Conservation (phyloP, 2,113 vertebrate species). For the Helogale parvula region DNA sequence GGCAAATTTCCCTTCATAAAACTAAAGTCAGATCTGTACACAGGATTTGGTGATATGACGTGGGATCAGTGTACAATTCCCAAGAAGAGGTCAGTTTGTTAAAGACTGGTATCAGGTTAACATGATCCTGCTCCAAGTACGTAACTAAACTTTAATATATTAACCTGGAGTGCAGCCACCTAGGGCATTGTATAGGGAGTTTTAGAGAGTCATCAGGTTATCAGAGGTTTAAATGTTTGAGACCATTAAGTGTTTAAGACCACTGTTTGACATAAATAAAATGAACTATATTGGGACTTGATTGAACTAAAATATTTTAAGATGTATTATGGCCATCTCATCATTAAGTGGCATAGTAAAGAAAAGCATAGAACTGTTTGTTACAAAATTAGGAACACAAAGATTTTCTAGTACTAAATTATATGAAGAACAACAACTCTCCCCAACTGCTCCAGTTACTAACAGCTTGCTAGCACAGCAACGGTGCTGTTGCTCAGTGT, state of each 20-base stretch:
- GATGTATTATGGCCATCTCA: background rate
- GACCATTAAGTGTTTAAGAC: background rate
- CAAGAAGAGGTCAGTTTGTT: background rate
- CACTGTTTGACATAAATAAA: background rate
- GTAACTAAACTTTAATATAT: background rate
- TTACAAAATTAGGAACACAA: background rate
- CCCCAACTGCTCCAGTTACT: no score
- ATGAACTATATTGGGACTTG: background rate
- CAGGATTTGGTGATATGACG: background rate
- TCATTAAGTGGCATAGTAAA: background rate
- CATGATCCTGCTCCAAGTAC: background rate
- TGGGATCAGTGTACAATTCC: background rate
- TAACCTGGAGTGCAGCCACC: background rate
- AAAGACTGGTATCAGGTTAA: background rate
- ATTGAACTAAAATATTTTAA: background rate
- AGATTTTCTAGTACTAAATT: background rate
- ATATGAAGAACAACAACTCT: background rate
- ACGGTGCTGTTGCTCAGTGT: no score
- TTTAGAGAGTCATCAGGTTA: background rate
- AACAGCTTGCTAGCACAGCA: background rate
- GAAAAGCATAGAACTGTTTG: background rate
- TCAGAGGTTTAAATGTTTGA: background rate
- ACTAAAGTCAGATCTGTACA: background rate
- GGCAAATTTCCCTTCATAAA: background rate
- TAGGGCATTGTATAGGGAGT: background rate